Evolutionary conservation across 2,888 invertebrate species (phyloP).

Genomic region (Apantesis nais): DNA sequence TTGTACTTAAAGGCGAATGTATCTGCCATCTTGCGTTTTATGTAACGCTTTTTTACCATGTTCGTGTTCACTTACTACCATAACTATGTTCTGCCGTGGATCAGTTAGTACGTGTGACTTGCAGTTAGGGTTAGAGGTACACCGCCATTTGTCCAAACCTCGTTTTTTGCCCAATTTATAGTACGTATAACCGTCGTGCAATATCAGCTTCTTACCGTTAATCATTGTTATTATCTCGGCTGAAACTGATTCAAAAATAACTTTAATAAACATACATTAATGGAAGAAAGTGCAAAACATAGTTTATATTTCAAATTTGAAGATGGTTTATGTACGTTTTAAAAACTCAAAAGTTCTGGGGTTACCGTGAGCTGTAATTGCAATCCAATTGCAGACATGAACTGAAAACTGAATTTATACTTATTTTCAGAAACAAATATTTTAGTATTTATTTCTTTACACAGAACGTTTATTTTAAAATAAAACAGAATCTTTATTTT

Average conservation of each 20-base stretch:
- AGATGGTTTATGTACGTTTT: no score
- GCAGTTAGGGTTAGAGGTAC: conserved; percentile 15
- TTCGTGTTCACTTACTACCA: conserved; percentile 18
- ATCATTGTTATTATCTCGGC: conserved; percentile 41
- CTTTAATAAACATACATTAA: not conserved
- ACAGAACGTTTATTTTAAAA: no score
- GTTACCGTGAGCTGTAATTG: no score
- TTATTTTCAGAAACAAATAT: no score
- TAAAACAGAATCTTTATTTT: no score
- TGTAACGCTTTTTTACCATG: conserved; percentile 28
- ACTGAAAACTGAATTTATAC: no score
- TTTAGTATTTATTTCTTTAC: no score
- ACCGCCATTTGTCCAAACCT: conserved; percentile 17
- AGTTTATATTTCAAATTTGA: no score
- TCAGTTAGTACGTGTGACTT: conserved; percentile 16
- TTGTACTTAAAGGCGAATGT: conserved; percentile 4
- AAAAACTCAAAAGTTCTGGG: no score
- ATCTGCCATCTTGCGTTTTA: conserved; percentile 10
- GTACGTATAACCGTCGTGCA: conserved; percentile 20
- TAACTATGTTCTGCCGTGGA: not conserved
- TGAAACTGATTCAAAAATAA: conserved; percentile 13
- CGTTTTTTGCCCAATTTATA: conserved; percentile 13
- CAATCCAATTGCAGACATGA: no score
- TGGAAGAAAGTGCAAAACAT: not conserved
- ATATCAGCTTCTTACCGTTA: conserved; percentile 36